phyloP scores from a whole-genome alignment of 2,113 vertebrate species.

The Clarias magur region DNA sequence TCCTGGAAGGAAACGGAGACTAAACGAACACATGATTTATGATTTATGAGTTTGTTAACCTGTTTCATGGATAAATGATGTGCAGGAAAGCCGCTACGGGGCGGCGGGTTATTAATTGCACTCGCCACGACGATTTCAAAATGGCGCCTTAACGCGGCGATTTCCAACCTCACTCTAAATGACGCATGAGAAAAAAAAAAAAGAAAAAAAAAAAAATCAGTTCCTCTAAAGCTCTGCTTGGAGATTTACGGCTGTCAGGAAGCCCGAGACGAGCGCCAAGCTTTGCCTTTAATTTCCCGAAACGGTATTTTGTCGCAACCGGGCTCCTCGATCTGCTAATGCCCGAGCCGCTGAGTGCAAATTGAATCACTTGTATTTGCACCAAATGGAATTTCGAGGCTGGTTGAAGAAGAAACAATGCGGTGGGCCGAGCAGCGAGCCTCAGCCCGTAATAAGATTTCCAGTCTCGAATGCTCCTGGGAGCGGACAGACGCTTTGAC shows the following conservation, averaged over 20 bases:
- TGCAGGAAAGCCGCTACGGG: neutral
- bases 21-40: neutral
- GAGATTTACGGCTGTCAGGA: slow-evolving; percentile 21
- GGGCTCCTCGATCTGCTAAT: slow-evolving; percentile 71
- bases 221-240: neutral
- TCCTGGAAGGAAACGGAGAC: neutral
- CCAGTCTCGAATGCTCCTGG: slow-evolving; percentile 72
- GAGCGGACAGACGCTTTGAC: slow-evolving; percentile 66
- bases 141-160: neutral
- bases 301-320: slow-evolving; percentile 64
- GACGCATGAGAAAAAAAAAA: neutral
- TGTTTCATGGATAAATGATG: neutral
- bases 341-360: slow-evolving; percentile 70
- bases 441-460: slow-evolving; percentile 77
- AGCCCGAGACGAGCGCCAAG: slow-evolving; percentile 52
- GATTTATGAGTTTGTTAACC: slow-evolving; percentile 3
- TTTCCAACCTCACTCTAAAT: neutral
- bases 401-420: slow-evolving; percentile 74
- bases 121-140: neutral
- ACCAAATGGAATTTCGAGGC: slow-evolving; percentile 74
- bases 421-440: slow-evolving; percentile 70
- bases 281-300: slow-evolving; percentile 67
- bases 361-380: slow-evolving; percentile 78
- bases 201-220: neutral
- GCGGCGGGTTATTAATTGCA: neutral